Evolutionary conservation across 2,113 vertebrate genomes (phyloP).

Genomic region (Lasiurus cinereus): DNA sequence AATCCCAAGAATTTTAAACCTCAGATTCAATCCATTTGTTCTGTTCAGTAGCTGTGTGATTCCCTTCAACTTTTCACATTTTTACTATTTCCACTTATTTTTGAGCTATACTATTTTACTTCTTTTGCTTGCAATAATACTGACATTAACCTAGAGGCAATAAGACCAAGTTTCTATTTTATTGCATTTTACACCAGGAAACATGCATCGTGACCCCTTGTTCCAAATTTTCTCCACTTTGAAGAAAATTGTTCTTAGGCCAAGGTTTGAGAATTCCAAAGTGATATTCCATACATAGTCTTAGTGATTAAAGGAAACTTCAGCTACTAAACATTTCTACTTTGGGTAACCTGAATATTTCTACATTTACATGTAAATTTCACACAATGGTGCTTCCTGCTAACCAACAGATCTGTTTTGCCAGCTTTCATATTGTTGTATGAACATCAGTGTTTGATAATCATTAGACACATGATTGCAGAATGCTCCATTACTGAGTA

Average conservation of each 20-base stretch:
- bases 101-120: neutral
- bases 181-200: neutral
- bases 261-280: neutral
- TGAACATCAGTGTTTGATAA: neutral
- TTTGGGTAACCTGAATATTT: neutral
- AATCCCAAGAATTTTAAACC: neutral
- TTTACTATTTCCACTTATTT: neutral
- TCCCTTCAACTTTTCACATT: constrained; percentile 25
- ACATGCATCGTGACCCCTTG: neutral
- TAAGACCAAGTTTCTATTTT: neutral
- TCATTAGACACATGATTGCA: neutral
- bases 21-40: constrained; percentile 1
- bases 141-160: neutral
- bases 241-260: neutral
- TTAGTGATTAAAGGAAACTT: neutral
- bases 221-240: neutral
- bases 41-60: neutral
- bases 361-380: neutral
- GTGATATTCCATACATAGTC: neutral
- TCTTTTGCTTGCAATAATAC: neutral
- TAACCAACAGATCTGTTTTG: neutral
- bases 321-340: neutral
- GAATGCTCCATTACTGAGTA: neutral
- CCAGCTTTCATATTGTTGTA: neutral
- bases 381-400: neutral